Evolutionary conservation across 2,888 invertebrate species (phyloP).

Genomic region (Aspidapion aeneum): DNA sequence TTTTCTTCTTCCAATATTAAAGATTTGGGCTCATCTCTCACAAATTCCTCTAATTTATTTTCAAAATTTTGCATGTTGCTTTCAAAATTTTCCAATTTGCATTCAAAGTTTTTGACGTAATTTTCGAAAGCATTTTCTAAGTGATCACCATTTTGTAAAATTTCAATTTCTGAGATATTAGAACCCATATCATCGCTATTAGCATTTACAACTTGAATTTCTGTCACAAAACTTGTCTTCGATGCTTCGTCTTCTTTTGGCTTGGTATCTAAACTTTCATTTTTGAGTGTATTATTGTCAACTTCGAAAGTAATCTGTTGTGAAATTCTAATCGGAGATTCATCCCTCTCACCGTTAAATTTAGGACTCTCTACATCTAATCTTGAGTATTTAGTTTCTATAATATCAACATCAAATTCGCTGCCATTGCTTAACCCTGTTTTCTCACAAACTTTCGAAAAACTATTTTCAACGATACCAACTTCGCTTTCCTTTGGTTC

Average conservation of each 20-base stretch:
- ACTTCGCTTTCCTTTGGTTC: background rate
- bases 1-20: slow-evolving; percentile 30
- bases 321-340: background rate
- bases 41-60: slow-evolving; percentile 32
- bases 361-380: background rate
- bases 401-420: background rate
- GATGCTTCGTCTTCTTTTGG: background rate
- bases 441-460: background rate
- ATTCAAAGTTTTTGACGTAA: slow-evolving; percentile 42
- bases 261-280: background rate
- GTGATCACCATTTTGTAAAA: slow-evolving; percentile 48
- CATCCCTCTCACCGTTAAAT: background rate
- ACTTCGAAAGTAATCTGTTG: background rate
- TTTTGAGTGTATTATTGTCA: background rate
- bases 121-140: slow-evolving; percentile 44
- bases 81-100: slow-evolving; percentile 36
- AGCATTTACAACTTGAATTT: slow-evolving; percentile 66
- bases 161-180: slow-evolving; percentile 40
- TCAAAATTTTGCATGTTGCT: slow-evolving; percentile 39
- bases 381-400: background rate
- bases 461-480: background rate
- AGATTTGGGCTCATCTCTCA: slow-evolving; percentile 27
- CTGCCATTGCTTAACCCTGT: background rate
- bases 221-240: slow-evolving; percentile 60
- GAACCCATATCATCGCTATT: slow-evolving; percentile 30